phyloP scores from a whole-genome alignment of 2,113 vertebrate species.

The Corapipo altera region DNA sequence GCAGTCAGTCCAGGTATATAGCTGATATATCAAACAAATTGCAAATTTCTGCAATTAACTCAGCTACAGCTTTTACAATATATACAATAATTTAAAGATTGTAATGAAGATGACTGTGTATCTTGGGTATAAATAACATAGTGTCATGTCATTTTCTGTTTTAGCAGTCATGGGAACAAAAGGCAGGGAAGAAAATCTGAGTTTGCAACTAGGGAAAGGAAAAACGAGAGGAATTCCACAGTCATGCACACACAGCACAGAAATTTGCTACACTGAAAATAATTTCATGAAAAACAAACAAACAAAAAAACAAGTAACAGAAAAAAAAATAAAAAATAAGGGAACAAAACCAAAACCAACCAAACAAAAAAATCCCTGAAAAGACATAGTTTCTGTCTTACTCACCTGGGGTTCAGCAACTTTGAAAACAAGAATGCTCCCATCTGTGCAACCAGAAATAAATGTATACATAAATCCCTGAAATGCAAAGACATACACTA shows the following conservation, averaged over 20 bases:
- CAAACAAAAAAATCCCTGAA: background rate
- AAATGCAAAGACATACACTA: background rate
- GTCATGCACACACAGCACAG: rapidly evolving
- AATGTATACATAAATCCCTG: background rate
- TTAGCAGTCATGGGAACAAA: background rate
- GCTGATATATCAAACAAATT: background rate
- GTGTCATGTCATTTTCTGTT: background rate
- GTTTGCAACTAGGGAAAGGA: background rate
- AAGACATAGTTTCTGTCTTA: background rate
- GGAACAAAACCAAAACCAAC: background rate
- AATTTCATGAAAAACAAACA: background rate
- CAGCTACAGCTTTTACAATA: background rate
- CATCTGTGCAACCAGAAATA: background rate
- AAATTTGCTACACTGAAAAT: background rate
- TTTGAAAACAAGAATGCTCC: background rate
- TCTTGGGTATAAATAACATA: background rate
- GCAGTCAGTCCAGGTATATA: background rate
- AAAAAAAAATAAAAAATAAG: too few relatives aligned
- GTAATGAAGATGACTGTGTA: background rate
- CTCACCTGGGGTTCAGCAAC: rapidly evolving
- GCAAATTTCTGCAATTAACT: background rate
- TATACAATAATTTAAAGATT: background rate
- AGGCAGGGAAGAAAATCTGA: background rate
- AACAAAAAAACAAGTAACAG: too few relatives aligned
- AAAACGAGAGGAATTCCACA: background rate